Conservation (phyloP, 2,888 invertebrate genomes). For the Mycalesis mineus region DNA sequence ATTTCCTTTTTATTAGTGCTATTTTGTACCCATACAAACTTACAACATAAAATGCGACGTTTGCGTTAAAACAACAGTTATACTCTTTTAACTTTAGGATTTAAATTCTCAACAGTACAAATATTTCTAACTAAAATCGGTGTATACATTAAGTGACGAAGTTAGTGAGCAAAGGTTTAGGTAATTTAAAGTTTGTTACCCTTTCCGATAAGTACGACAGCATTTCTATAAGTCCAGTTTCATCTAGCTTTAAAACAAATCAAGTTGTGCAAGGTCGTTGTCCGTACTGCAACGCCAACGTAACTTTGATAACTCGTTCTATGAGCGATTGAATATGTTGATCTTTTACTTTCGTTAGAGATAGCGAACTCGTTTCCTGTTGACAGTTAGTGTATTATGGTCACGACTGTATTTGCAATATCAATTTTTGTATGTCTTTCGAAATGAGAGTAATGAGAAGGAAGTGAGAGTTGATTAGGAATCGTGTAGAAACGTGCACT, state of each 20-base stretch:
- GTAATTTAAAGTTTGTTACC: neutral
- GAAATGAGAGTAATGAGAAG: too few species aligned
- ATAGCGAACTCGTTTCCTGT: neutral
- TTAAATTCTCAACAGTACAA: too few species aligned
- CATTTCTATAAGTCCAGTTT: slow-evolving; percentile 19
- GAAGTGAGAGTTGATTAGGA: too few species aligned
- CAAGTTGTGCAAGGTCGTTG: slow-evolving; percentile 24
- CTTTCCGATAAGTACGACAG: slow-evolving; percentile 5
- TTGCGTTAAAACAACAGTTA: too few species aligned
- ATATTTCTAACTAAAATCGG: too few species aligned
- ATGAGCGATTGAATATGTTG: slow-evolving; percentile 10
- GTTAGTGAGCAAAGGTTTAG: too few species aligned
- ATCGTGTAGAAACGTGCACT: too few species aligned
- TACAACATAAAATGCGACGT: too few species aligned
- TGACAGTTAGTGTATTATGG: neutral
- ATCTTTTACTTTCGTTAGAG: slow-evolving; percentile 16
- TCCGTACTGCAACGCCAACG: slow-evolving; percentile 20
- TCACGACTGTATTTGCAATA: neutral
- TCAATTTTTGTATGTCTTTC: neutral
- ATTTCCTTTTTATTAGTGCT: too few species aligned
- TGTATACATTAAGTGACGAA: too few species aligned
- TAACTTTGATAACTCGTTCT: slow-evolving; percentile 15
- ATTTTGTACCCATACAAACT: too few species aligned
- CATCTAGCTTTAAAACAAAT: slow-evolving; percentile 10
- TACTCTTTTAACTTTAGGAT: too few species aligned